These are phyloP conservation scores for Cydia pomonella DNA, from an alignment of 1,140 invertebrate genomes.

Conservation along the genomic window DNA sequence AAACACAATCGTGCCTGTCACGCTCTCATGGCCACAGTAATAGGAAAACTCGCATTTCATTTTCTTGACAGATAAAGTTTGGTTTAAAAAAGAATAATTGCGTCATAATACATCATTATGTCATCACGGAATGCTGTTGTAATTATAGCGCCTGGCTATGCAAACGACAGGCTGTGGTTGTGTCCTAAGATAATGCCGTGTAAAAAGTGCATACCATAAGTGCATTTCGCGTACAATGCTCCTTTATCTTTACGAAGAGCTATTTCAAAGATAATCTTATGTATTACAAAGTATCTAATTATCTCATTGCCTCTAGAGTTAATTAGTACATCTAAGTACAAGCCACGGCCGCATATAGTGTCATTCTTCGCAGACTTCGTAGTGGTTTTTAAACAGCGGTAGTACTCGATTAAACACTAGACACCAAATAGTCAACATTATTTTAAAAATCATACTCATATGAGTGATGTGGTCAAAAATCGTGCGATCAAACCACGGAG, in stretches of 20 bases:
- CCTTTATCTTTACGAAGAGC: slow-evolving; percentile 3
- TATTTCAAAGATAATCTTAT: background rate
- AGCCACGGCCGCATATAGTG: background rate
- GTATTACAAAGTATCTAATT: background rate
- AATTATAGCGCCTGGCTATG: slow-evolving; percentile 41
- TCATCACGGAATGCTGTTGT: slow-evolving; percentile 48
- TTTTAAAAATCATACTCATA: too few species aligned
- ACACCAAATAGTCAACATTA: background rate
- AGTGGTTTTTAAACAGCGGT: background rate
- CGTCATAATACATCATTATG: slow-evolving; percentile 48
- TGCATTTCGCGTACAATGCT: slow-evolving; percentile 8
- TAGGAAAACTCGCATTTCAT: slow-evolving; percentile 58
- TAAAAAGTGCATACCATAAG: slow-evolving; percentile 25
- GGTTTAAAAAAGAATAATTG: slow-evolving; percentile 52
- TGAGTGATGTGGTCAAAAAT: too few species aligned
- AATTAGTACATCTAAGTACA: background rate
- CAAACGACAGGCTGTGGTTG: slow-evolving; percentile 5
- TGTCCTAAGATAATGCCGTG: slow-evolving; percentile 33
- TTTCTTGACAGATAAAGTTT: slow-evolving; percentile 49
- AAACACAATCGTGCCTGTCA: slow-evolving; percentile 40
- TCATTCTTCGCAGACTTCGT: background rate
- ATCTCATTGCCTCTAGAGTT: background rate
- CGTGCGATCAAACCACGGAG: too few species aligned
- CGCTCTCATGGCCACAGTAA: slow-evolving; percentile 57
- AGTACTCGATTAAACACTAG: background rate